A percentile compares a stretch with the other conserved stretches of the same genome.
These are phyloP conservation scores for Yponomeuta plumbellus DNA, from an alignment of 2,888 invertebrate species.

Conservation along the genomic window DNA sequence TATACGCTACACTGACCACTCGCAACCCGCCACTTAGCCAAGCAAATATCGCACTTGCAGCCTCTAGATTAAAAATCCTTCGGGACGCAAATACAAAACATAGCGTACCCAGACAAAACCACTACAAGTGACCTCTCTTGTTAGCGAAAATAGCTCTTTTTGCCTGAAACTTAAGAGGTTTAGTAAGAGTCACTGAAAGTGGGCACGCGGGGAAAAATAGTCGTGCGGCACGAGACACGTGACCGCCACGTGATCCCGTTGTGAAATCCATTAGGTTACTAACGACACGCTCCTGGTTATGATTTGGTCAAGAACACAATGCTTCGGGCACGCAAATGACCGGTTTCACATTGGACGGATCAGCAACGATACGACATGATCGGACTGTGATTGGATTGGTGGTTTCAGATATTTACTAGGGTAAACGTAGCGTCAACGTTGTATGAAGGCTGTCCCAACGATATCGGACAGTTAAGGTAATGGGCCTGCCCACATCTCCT, in stretches of 20 bases:
- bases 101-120: background rate
- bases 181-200: background rate
- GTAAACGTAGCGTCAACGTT: too few relatives aligned
- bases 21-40: background rate
- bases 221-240: slow-evolving; percentile 50
- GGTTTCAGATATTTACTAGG: too few relatives aligned
- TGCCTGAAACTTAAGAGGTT: background rate
- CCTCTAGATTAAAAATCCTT: background rate
- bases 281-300: background rate
- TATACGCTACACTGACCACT: background rate
- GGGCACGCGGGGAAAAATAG: slow-evolving; percentile 34
- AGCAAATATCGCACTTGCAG: background rate
- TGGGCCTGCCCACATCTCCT: too few relatives aligned
- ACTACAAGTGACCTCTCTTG: background rate
- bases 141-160: background rate
- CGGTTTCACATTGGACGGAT: too few relatives aligned
- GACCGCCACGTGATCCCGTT: slow-evolving; percentile 44
- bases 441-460: too few relatives aligned
- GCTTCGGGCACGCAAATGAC: too few relatives aligned
- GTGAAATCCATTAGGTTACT: slow-evolving; percentile 40
- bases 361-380: too few relatives aligned
- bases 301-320: background rate
- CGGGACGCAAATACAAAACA: background rate
- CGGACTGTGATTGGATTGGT: too few relatives aligned
- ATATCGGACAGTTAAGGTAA: too few relatives aligned